Percentiles rank a stretch among this genome's conserved stretches.
These are phyloP conservation scores for Eurosta solidaginis DNA, from an alignment of 1,140 invertebrate genomes.

Conservation along the genomic window DNA sequence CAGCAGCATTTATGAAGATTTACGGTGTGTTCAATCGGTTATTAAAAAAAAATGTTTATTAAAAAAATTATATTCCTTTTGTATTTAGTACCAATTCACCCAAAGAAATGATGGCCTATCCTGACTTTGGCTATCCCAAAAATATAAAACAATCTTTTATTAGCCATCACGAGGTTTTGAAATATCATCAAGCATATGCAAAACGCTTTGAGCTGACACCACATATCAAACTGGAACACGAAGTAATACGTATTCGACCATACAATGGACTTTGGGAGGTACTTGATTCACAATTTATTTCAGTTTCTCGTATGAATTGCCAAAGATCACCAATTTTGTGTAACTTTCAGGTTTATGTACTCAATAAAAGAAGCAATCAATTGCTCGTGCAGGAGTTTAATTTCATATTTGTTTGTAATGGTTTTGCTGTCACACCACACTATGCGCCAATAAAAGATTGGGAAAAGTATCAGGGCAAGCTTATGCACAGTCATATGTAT, in stretches of 20 bases:
- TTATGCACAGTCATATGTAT: too few species aligned
- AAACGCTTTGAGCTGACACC: slow-evolving; percentile 63
- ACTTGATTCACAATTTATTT: too few species aligned
- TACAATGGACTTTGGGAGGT: slow-evolving; percentile 48
- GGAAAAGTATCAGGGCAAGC: too few species aligned
- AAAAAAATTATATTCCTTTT: neutral
- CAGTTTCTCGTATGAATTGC: too few species aligned
- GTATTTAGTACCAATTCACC: slow-evolving; percentile 82
- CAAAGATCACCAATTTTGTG: too few species aligned
- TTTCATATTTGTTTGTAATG: too few species aligned
- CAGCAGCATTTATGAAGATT: neutral
- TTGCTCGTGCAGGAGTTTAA: too few species aligned
- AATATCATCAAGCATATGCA: slow-evolving; percentile 81
- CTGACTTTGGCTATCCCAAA: slow-evolving; percentile 77
- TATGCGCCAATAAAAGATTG: too few species aligned
- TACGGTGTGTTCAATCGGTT: neutral
- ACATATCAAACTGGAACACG: slow-evolving; percentile 50
- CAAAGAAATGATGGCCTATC: slow-evolving; percentile 89
- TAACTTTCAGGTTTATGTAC: too few species aligned
- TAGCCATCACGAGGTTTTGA: slow-evolving; percentile 75
- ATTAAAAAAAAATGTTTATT: neutral
- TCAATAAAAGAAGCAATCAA: too few species aligned
- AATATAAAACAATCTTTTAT: slow-evolving; percentile 75
- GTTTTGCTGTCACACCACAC: too few species aligned
- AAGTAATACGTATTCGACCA: slow-evolving; percentile 44